Percentiles rank a stretch among this genome's conserved stretches.
Evolutionary conservation across 1,140 invertebrate species (phyloP).

Genomic region (Batillaria attramentaria): DNA sequence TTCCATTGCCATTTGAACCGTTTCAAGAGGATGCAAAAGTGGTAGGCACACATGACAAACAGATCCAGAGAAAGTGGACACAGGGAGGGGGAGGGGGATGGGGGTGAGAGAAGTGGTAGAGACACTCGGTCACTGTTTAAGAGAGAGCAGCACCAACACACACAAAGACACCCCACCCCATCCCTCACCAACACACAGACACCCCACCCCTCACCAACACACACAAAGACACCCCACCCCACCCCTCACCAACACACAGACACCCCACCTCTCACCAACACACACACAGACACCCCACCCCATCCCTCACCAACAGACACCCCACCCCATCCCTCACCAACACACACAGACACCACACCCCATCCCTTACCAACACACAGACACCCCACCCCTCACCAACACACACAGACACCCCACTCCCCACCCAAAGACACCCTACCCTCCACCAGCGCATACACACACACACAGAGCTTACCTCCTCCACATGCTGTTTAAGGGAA

Average conservation of each 20-base stretch:
- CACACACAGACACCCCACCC: not conserved
- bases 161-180: not conserved
- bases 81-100: too few relatives aligned
- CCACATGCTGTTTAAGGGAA: slow-evolving; percentile 67
- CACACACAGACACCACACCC: not conserved
- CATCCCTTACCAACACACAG: too few relatives aligned
- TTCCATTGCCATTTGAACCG: too few relatives aligned
- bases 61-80: too few relatives aligned
- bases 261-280: not conserved
- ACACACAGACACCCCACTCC: not conserved
- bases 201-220: too few relatives aligned
- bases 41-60: too few relatives aligned
- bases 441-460: not conserved
- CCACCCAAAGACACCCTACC: not conserved
- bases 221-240: not conserved
- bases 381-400: not conserved
- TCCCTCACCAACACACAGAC: not conserved
- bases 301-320: not conserved
- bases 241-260: too few relatives aligned
- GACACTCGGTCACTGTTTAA: too few relatives aligned
- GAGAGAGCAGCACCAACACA: too few relatives aligned
- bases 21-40: too few relatives aligned
- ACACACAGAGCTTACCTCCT: slow-evolving; percentile 58
- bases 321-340: not conserved
- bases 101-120: too few relatives aligned